Evolutionary conservation across 2,888 invertebrate genomes (phyloP), one percentile per base, ranked within the genome.

Genomic region (Oscheius sp.): DNA sequence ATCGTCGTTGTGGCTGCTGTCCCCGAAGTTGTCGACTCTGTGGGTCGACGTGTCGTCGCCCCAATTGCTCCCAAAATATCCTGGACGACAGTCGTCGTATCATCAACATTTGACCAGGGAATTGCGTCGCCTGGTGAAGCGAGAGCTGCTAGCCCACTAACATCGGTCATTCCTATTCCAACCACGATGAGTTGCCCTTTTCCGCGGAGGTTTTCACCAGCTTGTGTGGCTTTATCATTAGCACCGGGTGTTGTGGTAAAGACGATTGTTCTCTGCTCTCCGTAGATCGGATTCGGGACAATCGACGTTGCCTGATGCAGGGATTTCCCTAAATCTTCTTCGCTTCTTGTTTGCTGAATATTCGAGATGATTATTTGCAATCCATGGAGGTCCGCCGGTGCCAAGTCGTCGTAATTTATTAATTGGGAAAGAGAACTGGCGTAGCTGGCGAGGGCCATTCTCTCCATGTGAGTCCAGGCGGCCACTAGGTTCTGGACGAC

Each of bases 381-480:
- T 0, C 27, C 49, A 6, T 16, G 6, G 1, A 27, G 21, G n/a
- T 49, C 66, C 21, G 27, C 25, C 21, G 23, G 13, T 1, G 23
- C 7, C n/a, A 69, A 29, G 35, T 53, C 41, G 12, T 69, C 21
- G 23, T 55, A 69, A 12, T 18, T 13, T 12, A 69, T 27, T 2
- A 25, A 7, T 18, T 6, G 35, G 9, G 7, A 23, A 18, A 70
- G 35, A 13, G 21, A 12, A 59, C 59, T 43, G 16, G 59, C 35
- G 25, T 25, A 73, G n/a, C 25, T 16, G 9, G 23, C 68, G 2
- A 73, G 21, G n/a, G 73, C 45, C 6, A 68, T 46, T 56, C 73
- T n/a, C 41, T 73, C 73, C 18, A 73, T 21, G 29, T 73, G 73
- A n/a, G 46, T 73, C 73, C 73, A 73, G n/a, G 52, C 16, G 12